These are phyloP conservation scores for Glandiceps talaboti DNA, from an alignment of 53 echinoderm and acorn worm genomes.

Conservation along the genomic window DNA sequence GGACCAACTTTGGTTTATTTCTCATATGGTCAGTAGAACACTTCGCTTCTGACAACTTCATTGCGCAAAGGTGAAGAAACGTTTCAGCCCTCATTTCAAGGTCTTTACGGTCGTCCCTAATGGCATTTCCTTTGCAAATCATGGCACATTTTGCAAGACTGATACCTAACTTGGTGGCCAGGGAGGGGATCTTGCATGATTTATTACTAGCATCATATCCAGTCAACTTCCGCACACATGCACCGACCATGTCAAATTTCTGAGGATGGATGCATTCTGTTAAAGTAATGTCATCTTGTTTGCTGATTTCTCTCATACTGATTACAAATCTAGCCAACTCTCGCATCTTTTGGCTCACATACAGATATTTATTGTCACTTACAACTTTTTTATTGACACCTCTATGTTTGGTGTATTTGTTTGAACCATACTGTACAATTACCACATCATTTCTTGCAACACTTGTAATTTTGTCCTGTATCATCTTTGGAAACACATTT, in stretches of 20 bases:
- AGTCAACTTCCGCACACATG: constrained; percentile 16
- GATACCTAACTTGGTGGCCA: constrained; percentile 43
- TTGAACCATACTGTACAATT: constrained; percentile 28
- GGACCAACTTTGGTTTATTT: constrained; percentile 12
- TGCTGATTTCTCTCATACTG: background rate
- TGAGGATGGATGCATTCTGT: constrained; percentile 6
- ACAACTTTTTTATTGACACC: too few relatives aligned
- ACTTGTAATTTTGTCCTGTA: constrained; percentile 13
- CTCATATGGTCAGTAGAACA: background rate
- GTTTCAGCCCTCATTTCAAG: background rate
- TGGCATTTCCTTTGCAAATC: constrained; percentile 14
- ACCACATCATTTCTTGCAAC: constrained; percentile 23
- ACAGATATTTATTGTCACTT: background rate
- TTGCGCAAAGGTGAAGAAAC: background rate
- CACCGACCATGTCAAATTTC: constrained; percentile 30
- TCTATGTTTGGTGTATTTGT: background rate
- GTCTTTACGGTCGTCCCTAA: constrained; percentile 4
- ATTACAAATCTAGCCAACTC: background rate
- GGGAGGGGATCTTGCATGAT: constrained; percentile 22
- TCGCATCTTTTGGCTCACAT: background rate
- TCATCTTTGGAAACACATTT: constrained; percentile 18
- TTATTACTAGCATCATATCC: constrained; percentile 27
- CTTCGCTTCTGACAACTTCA: background rate
- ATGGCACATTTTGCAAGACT: constrained; percentile 18
- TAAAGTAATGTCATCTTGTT: background rate